A percentile compares a stretch with the other conserved stretches of the same genome.
phyloP scores from a whole-genome alignment of 2,888 invertebrate genomes.

The Platycnemis pennipes region DNA sequence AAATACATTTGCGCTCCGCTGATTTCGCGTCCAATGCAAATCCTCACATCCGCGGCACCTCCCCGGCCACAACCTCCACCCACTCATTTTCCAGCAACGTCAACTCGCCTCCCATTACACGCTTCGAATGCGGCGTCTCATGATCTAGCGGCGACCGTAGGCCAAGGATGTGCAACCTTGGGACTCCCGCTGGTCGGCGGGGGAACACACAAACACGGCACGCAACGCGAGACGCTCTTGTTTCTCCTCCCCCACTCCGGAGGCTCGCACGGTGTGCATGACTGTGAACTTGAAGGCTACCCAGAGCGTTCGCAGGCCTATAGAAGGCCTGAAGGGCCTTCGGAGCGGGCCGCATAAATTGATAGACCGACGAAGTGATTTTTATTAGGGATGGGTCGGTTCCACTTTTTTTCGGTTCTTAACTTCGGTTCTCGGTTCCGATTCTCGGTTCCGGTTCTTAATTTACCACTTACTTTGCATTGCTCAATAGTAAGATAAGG shows the following conservation, averaged over 20 bases:
- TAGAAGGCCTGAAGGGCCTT: background rate
- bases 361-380: background rate
- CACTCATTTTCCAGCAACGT: background rate
- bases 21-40: too few species aligned
- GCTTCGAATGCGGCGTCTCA: background rate
- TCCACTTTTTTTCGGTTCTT: too few species aligned
- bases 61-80: background rate
- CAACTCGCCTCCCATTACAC: background rate
- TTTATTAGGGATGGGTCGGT: background rate
- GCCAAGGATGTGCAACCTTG: slow-evolving; percentile 19
- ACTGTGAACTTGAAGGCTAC: slow-evolving; percentile 12
- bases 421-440: too few species aligned
- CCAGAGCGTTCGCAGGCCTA: background rate
- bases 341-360: background rate
- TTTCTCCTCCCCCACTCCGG: background rate
- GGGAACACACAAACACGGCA: background rate
- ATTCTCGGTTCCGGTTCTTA: too few species aligned
- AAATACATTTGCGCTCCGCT: too few species aligned
- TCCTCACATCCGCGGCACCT: background rate
- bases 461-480: too few species aligned
- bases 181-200: background rate
- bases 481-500: too few species aligned
- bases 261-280: background rate
- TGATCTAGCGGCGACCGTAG: background rate
- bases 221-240: background rate